Evolutionary conservation across 2,113 vertebrate genomes (phyloP), one percentile per base, ranked within the genome.

Genomic region (Microtus pennsylvanicus): DNA sequence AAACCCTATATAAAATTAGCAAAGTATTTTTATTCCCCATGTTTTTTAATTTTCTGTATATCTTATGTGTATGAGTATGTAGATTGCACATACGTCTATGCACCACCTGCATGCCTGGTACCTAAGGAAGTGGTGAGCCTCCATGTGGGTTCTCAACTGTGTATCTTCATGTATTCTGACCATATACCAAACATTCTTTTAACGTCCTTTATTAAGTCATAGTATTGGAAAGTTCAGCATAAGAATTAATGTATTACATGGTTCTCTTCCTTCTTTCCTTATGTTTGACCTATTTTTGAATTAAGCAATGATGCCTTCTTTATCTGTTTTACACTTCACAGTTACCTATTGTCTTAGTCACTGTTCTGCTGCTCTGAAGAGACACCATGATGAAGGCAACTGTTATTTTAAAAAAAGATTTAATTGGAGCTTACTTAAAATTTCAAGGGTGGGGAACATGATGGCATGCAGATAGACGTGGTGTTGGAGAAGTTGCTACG

Each of bases 1-100:
- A 82, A 11, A 24, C 19, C 19, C 4, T 24, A 4, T 3, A 1
- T 1, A 30, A 63, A 30, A 83, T 63, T 42, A 42, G 0, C 0
- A 3, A 9, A 3, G 0, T 52, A 12, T 70, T 13, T 47, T 61
- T 7, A 19, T 26, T 35, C 12, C 61, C 55, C 22, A 38, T 82
- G 26, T n/a, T 38, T 55, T 8, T 21, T 21, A n/a, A 70, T n/a
- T 70, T n/a, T 8, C 35, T 70, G 4, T 10, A 38, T 38, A 72
- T 38, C 38, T 72, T 72, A n/a, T 38, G 14, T 35, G 35, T n/a
- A 19, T 72, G 7, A n/a, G 17, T 72, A 35, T 7, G 19, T 72
- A 72, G 33, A 72, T 17, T 72, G 17, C 33, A 70, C 2, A 13
- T 70, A 3, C 7, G 14, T 35, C 69, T 35, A 14, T 70, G 33